phyloP scores from a whole-genome alignment of 2,113 vertebrate genomes.

The Pleuronectes platessa region DNA sequence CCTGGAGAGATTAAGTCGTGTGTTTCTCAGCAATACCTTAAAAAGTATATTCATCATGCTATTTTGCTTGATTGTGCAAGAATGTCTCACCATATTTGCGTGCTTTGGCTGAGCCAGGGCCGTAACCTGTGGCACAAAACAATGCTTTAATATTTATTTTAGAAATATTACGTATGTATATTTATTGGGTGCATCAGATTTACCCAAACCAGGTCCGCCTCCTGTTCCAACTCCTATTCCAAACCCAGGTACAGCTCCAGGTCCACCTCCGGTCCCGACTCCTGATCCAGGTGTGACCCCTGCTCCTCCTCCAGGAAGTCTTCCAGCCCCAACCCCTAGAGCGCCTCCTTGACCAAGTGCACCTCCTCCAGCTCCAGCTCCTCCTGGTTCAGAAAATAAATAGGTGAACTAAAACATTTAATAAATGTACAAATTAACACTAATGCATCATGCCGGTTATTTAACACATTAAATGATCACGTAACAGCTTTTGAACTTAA shows the following conservation, averaged over 20 bases:
- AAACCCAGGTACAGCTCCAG: slow-evolving; percentile 18
- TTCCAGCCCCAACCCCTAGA: slow-evolving; percentile 59
- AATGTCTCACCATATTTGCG: slow-evolving; percentile 65
- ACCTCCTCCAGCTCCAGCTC: slow-evolving; percentile 61
- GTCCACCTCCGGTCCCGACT: slow-evolving; percentile 37
- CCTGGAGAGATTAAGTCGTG: slow-evolving; percentile 37
- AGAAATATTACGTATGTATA: background rate
- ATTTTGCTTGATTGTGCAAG: background rate
- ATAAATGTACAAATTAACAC: background rate
- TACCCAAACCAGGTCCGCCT: slow-evolving; percentile 35
- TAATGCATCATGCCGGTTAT: background rate
- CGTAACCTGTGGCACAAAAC: slow-evolving; percentile 53
- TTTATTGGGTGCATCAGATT: slow-evolving; percentile 4
- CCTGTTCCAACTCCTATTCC: slow-evolving; percentile 11
- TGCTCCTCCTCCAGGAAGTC: slow-evolving; percentile 56
- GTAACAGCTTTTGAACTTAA: background rate
- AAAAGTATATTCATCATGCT: background rate
- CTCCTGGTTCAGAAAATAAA: slow-evolving; percentile 35
- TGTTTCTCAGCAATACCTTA: background rate
- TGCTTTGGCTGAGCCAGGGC: slow-evolving; percentile 64
- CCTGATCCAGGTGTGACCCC: slow-evolving; percentile 49
- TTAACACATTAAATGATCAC: background rate
- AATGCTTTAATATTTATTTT: background rate
- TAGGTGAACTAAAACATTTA: background rate
- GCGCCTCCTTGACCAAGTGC: slow-evolving; percentile 67